Evolutionary conservation across 2,888 invertebrate genomes (phyloP).

Genomic region (Drosophila flavopinicola): DNA sequence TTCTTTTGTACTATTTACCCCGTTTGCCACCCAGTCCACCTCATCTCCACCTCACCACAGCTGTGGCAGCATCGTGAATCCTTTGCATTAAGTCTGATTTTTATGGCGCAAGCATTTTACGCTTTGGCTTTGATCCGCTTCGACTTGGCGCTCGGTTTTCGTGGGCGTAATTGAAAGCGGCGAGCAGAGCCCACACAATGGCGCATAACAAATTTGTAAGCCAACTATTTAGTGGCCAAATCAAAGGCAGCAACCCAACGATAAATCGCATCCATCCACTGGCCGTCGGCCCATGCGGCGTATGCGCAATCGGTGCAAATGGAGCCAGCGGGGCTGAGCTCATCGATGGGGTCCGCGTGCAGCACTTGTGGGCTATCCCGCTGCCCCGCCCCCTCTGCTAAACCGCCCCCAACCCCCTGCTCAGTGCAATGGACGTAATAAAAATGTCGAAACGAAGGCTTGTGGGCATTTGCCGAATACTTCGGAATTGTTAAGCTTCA

Average conservation of each 20-base stretch:
- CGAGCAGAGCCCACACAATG: constrained; percentile 42
- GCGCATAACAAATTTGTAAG: constrained; percentile 69
- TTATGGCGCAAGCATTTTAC: constrained; percentile 62
- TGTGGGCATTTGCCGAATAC: constrained; percentile 70
- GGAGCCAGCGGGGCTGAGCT: constrained; percentile 22
- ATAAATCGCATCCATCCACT: constrained; percentile 48
- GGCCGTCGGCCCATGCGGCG: constrained; percentile 49
- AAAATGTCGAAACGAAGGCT: constrained; percentile 72
- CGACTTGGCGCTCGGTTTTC: constrained; percentile 27
- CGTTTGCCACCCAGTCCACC: neutral
- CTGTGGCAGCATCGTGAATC: constrained; percentile 50
- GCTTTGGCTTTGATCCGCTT: constrained; percentile 23
- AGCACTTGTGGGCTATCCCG: constrained; percentile 45
- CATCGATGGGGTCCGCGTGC: constrained; percentile 2
- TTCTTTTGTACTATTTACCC: constrained; percentile 59
- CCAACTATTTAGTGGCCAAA: constrained; percentile 76
- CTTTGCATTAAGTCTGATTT: constrained; percentile 67
- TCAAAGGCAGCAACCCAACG: constrained; percentile 52
- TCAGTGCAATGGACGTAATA: constrained; percentile 45
- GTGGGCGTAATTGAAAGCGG: constrained; percentile 77
- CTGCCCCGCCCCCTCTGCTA: constrained; percentile 4
- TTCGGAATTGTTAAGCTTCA: constrained; percentile 56
- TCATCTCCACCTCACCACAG: neutral
- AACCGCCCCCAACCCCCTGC: neutral
- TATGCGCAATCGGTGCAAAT: constrained; percentile 67